Percentiles rank a stretch among this genome's conserved stretches.
Evolutionary conservation across 2,797 vertebrate genomes (phyloP).

Genomic region (Diplodus puntazzo): DNA sequence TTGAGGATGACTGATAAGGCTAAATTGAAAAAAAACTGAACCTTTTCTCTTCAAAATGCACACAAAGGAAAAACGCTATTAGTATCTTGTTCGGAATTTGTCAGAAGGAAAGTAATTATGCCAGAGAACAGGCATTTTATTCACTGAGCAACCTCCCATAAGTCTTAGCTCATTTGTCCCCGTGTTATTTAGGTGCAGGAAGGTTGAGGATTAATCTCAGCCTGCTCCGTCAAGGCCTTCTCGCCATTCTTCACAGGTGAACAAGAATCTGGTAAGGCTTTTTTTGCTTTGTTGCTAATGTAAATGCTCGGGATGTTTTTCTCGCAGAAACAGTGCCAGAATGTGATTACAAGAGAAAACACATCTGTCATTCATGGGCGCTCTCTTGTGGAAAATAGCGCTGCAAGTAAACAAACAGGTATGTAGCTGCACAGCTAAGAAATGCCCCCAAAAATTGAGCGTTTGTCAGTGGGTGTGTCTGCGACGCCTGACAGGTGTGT

Average conservation of each 20-base stretch:
- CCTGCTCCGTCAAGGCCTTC: background rate
- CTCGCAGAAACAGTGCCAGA: background rate
- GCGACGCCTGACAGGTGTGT: slow-evolving; percentile 30
- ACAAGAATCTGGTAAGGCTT: background rate
- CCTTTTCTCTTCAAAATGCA: background rate
- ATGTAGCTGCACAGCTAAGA: background rate
- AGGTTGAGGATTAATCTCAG: slow-evolving; percentile 6
- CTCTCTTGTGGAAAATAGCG: slow-evolving; percentile 8
- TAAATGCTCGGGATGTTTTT: background rate
- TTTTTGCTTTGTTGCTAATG: background rate
- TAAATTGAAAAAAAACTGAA: background rate
- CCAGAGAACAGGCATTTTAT: background rate
- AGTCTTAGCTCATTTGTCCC: background rate
- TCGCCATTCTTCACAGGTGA: slow-evolving; percentile 14
- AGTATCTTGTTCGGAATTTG: background rate
- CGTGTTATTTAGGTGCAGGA: background rate
- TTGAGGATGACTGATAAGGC: no score
- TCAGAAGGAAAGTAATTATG: background rate
- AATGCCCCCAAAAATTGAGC: background rate
- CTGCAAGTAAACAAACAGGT: slow-evolving; percentile 20
- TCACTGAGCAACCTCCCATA: background rate
- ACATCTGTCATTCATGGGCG: slow-evolving; percentile 3
- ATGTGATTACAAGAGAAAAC: background rate
- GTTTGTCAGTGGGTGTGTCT: slow-evolving; percentile 28
- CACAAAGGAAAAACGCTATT: no score